A percentile compares a stretch with the other conserved stretches of the same genome.
Evolutionary conservation across 2,888 invertebrate species (phyloP).

Genomic region (Andrena haemorrhoa): DNA sequence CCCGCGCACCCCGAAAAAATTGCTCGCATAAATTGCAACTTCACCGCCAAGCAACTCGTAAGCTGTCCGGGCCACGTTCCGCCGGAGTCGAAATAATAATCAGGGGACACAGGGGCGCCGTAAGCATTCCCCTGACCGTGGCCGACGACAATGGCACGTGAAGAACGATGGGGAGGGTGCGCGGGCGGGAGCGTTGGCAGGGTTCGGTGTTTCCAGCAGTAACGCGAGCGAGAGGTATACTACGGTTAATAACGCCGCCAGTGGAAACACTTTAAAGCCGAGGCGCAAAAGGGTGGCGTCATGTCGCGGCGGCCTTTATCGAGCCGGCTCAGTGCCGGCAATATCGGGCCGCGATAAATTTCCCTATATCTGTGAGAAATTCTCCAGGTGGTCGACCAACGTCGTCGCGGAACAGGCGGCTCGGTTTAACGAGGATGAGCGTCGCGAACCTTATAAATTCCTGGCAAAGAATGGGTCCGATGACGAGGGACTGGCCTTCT

Average conservation of each 20-base stretch:
- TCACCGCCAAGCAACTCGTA: conserved; percentile 21
- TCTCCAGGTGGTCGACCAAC: conserved; percentile 52
- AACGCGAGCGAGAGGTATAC: conserved; percentile 12
- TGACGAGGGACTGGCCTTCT: conserved; percentile 36
- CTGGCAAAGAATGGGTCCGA: conserved; percentile 40
- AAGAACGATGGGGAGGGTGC: conserved; percentile 5
- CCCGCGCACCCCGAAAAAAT: conserved; percentile 23
- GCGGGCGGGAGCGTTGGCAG: background rate
- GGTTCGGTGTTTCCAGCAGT: background rate
- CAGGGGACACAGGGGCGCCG: conserved; percentile 15
- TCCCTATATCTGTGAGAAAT: conserved; percentile 64
- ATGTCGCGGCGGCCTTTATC: conserved; percentile 50
- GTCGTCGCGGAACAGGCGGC: conserved; percentile 9
- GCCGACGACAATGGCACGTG: conserved; percentile 25
- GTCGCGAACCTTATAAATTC: conserved; percentile 59
- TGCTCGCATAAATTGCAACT: conserved; percentile 32
- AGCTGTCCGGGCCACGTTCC: conserved; percentile 31
- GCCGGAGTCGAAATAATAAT: conserved; percentile 46
- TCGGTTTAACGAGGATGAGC: conserved; percentile 56
- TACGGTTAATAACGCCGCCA: conserved; percentile 54
- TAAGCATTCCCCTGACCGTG: conserved; percentile 21
- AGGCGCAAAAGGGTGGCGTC: conserved; percentile 38
- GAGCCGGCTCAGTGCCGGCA: conserved; percentile 50
- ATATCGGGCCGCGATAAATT: conserved; percentile 65
- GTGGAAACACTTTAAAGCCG: conserved; percentile 40